Evolutionary conservation across 2,797 vertebrate species (phyloP).

Genomic region (Bryconaethiops microstoma): DNA sequence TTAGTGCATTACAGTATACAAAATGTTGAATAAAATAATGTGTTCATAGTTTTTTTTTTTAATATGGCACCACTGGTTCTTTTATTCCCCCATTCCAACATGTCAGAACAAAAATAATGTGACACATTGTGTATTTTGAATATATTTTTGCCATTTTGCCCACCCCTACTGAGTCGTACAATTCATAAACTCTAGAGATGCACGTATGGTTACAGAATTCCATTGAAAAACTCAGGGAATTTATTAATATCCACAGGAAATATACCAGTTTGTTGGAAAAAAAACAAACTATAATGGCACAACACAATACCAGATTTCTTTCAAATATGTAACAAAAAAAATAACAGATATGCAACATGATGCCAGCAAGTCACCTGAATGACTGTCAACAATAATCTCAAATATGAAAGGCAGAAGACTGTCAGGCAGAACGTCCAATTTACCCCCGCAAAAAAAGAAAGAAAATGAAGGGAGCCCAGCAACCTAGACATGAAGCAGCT

Average conservation of each 20-base stretch:
- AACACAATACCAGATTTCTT: constrained; percentile 38
- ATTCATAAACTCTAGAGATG: neutral
- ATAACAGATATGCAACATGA: constrained; percentile 34
- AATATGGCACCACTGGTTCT: too few relatives aligned
- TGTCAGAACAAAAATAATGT: too few relatives aligned
- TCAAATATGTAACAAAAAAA: neutral
- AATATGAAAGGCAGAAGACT: constrained; percentile 8
- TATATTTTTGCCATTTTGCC: too few relatives aligned
- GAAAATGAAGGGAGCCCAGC: constrained; percentile 1
- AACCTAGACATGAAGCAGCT: constrained; percentile 18
- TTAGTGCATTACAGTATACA: too few relatives aligned
- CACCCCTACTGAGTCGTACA: neutral
- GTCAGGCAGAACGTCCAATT: neutral
- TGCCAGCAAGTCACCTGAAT: constrained; percentile 15
- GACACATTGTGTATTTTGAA: too few relatives aligned
- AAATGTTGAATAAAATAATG: too few relatives aligned
- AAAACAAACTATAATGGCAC: constrained; percentile 41
- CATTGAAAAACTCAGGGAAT: constrained; percentile 44
- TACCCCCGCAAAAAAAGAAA: neutral
- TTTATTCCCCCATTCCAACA: too few relatives aligned
- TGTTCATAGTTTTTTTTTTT: too few relatives aligned
- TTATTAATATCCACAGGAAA: constrained; percentile 42
- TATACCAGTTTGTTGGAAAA: constrained; percentile 27
- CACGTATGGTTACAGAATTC: constrained; percentile 7
- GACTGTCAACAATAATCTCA: constrained; percentile 25